These are phyloP conservation scores for Silurus meridionalis DNA, from an alignment of 2,113 vertebrate species.

Conservation along the genomic window DNA sequence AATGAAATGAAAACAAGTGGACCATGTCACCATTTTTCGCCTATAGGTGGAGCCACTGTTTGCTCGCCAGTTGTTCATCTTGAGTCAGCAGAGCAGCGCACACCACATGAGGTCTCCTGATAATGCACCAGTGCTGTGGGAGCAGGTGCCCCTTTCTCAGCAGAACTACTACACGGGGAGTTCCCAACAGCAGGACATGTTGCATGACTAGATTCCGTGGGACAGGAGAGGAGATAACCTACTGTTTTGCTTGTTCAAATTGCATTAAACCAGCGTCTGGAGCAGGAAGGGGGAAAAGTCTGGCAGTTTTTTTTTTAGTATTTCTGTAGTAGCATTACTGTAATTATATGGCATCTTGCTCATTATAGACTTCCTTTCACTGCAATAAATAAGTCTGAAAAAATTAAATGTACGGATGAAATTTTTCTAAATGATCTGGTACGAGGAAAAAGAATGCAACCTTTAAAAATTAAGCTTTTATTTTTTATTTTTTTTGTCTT, in stretches of 20 bases:
- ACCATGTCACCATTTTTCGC: not conserved
- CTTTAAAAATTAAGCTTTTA: too few species aligned
- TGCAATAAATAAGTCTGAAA: not conserved
- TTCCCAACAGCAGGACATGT: slow-evolving; percentile 71
- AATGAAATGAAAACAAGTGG: not conserved
- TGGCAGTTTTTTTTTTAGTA: not conserved
- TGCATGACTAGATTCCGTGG: slow-evolving; percentile 64
- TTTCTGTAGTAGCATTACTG: not conserved
- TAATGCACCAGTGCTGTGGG: slow-evolving; percentile 26
- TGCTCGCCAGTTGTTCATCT: slow-evolving; percentile 86
- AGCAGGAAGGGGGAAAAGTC: not conserved
- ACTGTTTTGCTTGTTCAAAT: not conserved
- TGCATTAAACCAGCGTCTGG: not conserved
- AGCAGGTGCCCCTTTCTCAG: slow-evolving; percentile 18
- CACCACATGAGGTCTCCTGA: slow-evolving; percentile 75
- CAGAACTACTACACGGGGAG: slow-evolving; percentile 50
- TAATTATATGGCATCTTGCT: not conserved
- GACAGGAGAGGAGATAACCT: not conserved
- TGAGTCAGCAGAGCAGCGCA: slow-evolving; percentile 85
- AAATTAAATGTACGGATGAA: not conserved
- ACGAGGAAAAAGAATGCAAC: not conserved
- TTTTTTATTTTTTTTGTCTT: not conserved
- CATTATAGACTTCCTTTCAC: not conserved
- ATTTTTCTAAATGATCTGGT: not conserved
- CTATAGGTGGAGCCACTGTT: slow-evolving; percentile 91